A percentile compares a stretch with the other conserved stretches of the same genome.
phyloP scores from a whole-genome alignment of 2,888 invertebrate genomes.

The Calameuta pallipes region DNA sequence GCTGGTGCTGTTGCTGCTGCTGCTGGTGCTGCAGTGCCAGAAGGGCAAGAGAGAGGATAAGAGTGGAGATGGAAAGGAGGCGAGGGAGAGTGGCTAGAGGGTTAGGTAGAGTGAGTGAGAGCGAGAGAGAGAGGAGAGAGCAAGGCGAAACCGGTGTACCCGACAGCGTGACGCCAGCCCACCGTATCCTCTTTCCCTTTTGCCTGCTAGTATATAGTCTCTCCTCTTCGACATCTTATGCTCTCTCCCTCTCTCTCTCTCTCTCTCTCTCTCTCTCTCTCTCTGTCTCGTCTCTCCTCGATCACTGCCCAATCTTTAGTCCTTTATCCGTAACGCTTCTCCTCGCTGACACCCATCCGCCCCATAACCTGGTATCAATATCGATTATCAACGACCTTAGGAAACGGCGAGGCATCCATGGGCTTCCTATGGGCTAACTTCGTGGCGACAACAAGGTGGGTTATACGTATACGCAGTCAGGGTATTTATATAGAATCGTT shows the following conservation, averaged over 20 bases:
- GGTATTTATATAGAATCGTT: slow-evolving; percentile 3
- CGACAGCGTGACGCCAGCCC: slow-evolving; percentile 65
- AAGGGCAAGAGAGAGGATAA: neutral
- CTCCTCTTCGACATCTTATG: neutral
- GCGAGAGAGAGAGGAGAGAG: slow-evolving; percentile 28
- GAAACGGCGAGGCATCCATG: neutral
- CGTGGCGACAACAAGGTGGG: neutral
- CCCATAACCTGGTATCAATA: neutral
- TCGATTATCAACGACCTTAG: neutral
- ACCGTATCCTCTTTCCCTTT: slow-evolving; percentile 45
- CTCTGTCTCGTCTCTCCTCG: slow-evolving; percentile 28
- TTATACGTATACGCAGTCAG: neutral
- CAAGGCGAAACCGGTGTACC: slow-evolving; percentile 64
- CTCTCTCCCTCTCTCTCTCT: slow-evolving; percentile 7
- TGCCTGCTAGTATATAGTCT: slow-evolving; percentile 11
- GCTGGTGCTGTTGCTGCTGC: no score
- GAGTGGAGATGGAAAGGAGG: neutral
- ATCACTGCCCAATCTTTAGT: slow-evolving; percentile 49
- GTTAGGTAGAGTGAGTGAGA: neutral
- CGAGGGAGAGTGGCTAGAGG: neutral
- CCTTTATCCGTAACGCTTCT: slow-evolving; percentile 38
- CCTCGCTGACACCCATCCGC: neutral
- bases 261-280: slow-evolving; percentile 5
- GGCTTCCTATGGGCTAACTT: neutral
- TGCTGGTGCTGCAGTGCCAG: neutral